Evolutionary conservation across 2,888 invertebrate genomes (phyloP).

Genomic region (Ennomos quercinarius): DNA sequence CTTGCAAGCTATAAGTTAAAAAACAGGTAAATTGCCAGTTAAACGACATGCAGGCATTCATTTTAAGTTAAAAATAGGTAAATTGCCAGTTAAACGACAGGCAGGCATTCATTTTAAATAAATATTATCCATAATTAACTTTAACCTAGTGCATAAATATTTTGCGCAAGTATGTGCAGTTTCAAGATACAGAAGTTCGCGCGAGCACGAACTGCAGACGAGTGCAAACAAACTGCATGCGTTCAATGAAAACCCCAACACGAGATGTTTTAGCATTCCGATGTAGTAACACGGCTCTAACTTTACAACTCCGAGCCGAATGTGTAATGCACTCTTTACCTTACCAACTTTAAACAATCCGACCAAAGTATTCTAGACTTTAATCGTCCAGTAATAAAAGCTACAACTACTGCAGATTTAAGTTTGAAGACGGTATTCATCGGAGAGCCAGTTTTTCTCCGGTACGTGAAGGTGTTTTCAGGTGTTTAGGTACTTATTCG

Average conservation of each 20-base stretch:
- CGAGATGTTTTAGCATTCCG: slow-evolving; percentile 55
- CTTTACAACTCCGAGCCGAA: slow-evolving; percentile 56
- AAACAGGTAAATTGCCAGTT: too few species aligned
- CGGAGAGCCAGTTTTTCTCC: slow-evolving; percentile 53
- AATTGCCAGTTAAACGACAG: too few species aligned
- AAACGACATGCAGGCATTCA: too few species aligned
- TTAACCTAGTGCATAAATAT: too few species aligned
- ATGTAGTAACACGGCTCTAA: slow-evolving; percentile 53
- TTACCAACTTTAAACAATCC: slow-evolving; percentile 28
- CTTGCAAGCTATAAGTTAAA: too few species aligned
- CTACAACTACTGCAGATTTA: slow-evolving; percentile 18
- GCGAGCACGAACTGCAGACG: slow-evolving; percentile 23
- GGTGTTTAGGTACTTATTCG: slow-evolving; percentile 48
- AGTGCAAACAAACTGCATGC: slow-evolving; percentile 46
- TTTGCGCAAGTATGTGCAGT: not conserved
- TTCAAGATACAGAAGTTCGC: slow-evolving; percentile 2
- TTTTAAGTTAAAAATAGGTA: too few species aligned
- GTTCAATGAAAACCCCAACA: slow-evolving; percentile 32
- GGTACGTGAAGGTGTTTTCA: slow-evolving; percentile 51
- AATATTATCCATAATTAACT: too few species aligned
- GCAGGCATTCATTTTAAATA: too few species aligned
- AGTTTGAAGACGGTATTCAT: slow-evolving; percentile 42
- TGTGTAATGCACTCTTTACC: slow-evolving; percentile 61
- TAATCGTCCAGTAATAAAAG: slow-evolving; percentile 25
- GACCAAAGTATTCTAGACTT: slow-evolving; percentile 27